Evolutionary conservation across 2,888 invertebrate species (phyloP).

Genomic region (Ectobius pallidus): DNA sequence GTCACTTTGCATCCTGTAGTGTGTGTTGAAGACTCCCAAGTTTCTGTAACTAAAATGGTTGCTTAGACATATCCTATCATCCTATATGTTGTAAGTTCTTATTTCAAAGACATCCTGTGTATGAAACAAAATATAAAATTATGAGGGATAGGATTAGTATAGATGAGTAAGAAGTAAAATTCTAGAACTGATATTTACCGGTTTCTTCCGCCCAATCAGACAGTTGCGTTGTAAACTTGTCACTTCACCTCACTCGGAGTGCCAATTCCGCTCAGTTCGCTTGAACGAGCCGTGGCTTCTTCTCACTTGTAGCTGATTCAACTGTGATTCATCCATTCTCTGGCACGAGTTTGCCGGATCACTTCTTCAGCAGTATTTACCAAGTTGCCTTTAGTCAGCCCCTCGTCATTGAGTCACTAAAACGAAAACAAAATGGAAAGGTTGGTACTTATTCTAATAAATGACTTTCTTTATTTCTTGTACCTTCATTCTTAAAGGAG

Average conservation of each 20-base stretch:
- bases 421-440: conserved; percentile 33
- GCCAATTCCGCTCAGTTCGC: conserved; percentile 37
- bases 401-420: conserved; percentile 31
- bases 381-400: conserved; percentile 35
- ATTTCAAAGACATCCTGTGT: too few species aligned
- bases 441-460: conserved; percentile 36
- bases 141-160: conserved; percentile 10
- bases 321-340: conserved; percentile 37
- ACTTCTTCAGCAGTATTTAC: conserved; percentile 27
- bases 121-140: too few species aligned
- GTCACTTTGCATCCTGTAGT: too few species aligned
- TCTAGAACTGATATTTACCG: conserved; percentile 39
- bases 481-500: conserved; percentile 1
- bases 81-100: too few species aligned
- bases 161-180: conserved; percentile 19
- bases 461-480: conserved; percentile 16
- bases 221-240: conserved; percentile 44
- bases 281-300: conserved; percentile 33
- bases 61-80: too few species aligned
- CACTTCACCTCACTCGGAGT: conserved; percentile 39
- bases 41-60: too few species aligned
- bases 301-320: conserved; percentile 35
- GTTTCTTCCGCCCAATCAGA: conserved; percentile 44
- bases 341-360: conserved; percentile 33
- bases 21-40: too few species aligned